A percentile compares a stretch with the other conserved stretches of the same genome.
Conservation (phyloP, 2,797 vertebrate species). For the Anas acuta region DNA sequence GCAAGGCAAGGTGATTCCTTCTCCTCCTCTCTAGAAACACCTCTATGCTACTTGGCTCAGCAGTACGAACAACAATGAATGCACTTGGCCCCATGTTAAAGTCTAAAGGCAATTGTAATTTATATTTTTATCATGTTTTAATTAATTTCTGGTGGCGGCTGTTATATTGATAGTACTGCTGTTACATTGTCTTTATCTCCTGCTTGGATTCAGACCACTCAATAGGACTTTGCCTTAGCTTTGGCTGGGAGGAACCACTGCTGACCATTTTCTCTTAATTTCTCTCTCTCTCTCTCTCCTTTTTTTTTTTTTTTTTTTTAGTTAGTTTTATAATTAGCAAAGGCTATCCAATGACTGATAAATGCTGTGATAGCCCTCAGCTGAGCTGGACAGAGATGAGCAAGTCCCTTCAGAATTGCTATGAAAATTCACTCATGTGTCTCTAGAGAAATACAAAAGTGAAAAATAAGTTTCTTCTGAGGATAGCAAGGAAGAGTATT, state of each 20-base stretch:
- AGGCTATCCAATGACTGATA: background rate
- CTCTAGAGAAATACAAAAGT: background rate
- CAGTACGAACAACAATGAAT: accelerated
- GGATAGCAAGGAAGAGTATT: background rate
- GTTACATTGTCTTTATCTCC: background rate
- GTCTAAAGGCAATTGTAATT: background rate
- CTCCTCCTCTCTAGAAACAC: background rate
- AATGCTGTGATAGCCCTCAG: background rate
- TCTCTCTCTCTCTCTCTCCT: background rate
- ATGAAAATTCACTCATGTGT: background rate
- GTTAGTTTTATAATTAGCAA: constrained; percentile 12
- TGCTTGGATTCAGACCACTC: background rate
- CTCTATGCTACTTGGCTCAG: background rate
- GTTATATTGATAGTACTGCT: background rate
- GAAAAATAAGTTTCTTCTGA: background rate
- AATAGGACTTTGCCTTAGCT: background rate
- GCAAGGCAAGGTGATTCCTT: background rate
- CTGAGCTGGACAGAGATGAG: background rate
- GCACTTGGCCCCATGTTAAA: background rate
- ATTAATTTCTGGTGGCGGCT: constrained; percentile 18
- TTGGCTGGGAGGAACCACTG: background rate
- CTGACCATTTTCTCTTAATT: background rate
- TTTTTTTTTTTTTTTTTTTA: background rate
- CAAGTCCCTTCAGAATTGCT: background rate
- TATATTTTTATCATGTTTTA: background rate